Base-by-base conservation (phyloP, 2,113 vertebrate genomes). In the Ciconia stormi region DNA sequence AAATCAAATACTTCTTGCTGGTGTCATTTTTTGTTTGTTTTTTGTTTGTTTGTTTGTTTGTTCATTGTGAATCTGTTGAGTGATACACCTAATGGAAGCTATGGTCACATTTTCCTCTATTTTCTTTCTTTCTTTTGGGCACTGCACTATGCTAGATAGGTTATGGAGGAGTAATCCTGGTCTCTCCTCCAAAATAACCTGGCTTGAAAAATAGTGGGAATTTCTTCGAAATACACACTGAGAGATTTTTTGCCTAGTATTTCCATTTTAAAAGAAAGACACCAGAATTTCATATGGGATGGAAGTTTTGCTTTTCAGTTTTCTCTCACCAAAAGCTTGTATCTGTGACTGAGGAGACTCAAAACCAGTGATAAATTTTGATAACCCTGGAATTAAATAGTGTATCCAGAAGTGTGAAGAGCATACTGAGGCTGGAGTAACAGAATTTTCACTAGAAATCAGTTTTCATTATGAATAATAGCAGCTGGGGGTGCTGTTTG, bases 71-170 rank as follows among this genome's bases (percentile, higher is more conserved):
- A 29, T 56, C 30, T 53, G 6, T 7, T 7, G 5, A 59, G 0
- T 21, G 46, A 20, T 58, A 18, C 2, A 66, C 3, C 1, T 8
- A 49, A 30, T 38, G 22, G n/a, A 26, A 66, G 9, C 27, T 46
- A 2, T 19, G 36, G 55, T 73, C 27, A 38, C 0, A 0, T 81
- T 83, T 87, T 30, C n/a, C 11, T 90, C 8, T 32, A 0, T n/a
- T 93, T 76, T 62, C 23, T 56, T 63, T 80, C n/a, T 66, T 93
- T 81, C 29, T 58, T 93, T 72, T 32, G 58, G n/a, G 29, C 0
- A 1, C 38, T 53, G 44, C 7, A 17, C 20, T 90, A 0, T 56
- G 21, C 36, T 82, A 10, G 1, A 1, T 56, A 20, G 6, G n/a
- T 77, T 77, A 46, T 1, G 2, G 25, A 77, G 27, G 16, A 72